phyloP scores from a whole-genome alignment of 2,888 invertebrate species.

The Lathronympha strigana region DNA sequence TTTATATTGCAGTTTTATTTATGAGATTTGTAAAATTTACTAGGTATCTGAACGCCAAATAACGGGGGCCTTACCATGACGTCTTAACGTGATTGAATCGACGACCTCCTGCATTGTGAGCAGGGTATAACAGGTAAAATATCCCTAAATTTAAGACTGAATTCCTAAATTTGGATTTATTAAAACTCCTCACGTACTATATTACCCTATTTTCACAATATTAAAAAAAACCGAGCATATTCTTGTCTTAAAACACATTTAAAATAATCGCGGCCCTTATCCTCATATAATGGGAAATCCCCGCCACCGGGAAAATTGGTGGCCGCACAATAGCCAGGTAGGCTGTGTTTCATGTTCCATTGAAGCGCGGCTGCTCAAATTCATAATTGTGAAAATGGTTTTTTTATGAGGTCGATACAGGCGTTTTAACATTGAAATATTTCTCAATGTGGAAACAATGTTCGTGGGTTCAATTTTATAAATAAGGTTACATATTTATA shows the following conservation, averaged over 20 bases:
- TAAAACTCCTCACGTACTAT: constrained; percentile 5
- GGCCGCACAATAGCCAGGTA: constrained; percentile 38
- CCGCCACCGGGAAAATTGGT: constrained; percentile 20
- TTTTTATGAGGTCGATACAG: too few relatives aligned
- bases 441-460: not conserved
- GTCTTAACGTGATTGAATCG: too few relatives aligned
- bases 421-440: not conserved
- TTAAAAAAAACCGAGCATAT: constrained; percentile 47
- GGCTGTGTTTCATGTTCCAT: constrained; percentile 37
- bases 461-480: too few relatives aligned
- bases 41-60: too few relatives aligned
- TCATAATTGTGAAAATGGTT: constrained; percentile 7
- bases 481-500: too few relatives aligned
- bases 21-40: too few relatives aligned
- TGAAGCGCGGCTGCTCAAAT: constrained; percentile 20
- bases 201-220: constrained; percentile 19
- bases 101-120: too few relatives aligned
- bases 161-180: not conserved
- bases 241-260: constrained; percentile 56
- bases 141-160: too few relatives aligned
- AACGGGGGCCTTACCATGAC: too few relatives aligned
- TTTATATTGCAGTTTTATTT: too few relatives aligned
- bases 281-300: constrained; percentile 51
- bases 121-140: too few relatives aligned
- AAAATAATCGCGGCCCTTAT: constrained; percentile 56